Evolutionary conservation across 2,797 vertebrate species (phyloP).

Genomic region (Cirrhinus mrigala): DNA sequence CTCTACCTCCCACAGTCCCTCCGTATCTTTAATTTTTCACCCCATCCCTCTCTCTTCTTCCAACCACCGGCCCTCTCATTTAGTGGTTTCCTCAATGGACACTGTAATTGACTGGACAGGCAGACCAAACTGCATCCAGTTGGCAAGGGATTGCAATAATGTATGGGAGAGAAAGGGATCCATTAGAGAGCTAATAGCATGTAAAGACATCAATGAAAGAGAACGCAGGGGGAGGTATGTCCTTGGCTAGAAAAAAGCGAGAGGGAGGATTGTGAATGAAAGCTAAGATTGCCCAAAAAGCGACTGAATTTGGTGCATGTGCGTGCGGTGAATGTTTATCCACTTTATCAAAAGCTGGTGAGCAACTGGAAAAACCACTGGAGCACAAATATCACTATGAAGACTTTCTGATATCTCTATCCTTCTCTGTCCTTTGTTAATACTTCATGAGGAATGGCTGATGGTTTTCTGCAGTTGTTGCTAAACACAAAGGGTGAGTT

Average conservation of each 20-base stretch:
- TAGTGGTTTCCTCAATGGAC: constrained; percentile 3
- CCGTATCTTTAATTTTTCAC: background rate
- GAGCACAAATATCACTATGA: background rate
- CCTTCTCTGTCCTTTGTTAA: background rate
- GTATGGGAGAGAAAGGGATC: constrained; percentile 2
- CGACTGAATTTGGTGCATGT: background rate
- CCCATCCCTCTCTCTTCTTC: constrained; percentile 5
- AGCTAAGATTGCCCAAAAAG: background rate
- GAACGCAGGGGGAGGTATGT: constrained; percentile 8
- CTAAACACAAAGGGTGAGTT: background rate
- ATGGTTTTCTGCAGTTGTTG: background rate
- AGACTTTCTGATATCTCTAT: background rate
- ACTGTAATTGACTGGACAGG: constrained; percentile 10
- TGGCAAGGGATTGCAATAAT: constrained; percentile 18
- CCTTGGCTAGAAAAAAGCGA: constrained; percentile 8
- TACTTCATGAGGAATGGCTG: background rate
- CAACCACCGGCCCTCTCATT: background rate
- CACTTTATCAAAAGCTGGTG: background rate
- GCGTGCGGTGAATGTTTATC: background rate
- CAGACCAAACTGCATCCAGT: constrained; percentile 1
- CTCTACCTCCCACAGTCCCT: background rate
- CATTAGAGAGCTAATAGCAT: constrained; percentile 25
- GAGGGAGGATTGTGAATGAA: background rate
- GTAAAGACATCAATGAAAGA: constrained; percentile 24
- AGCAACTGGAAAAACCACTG: constrained; percentile 3